Percentiles rank a stretch among this genome's conserved stretches.
Evolutionary conservation across 2,113 vertebrate genomes (phyloP).

Genomic region (Psilopsiagon aurifrons): DNA sequence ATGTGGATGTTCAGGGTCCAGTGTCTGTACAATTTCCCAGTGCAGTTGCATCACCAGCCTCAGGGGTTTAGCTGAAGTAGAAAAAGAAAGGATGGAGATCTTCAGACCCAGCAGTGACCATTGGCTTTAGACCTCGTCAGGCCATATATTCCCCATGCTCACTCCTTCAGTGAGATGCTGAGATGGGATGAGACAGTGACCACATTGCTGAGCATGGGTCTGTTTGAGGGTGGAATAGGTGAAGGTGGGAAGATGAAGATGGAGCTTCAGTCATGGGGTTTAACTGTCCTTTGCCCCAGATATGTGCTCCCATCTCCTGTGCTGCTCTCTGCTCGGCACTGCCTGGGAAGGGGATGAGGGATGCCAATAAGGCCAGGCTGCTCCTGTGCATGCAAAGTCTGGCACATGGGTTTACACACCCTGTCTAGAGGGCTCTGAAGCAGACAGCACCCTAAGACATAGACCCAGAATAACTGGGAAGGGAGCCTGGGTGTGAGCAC

Average conservation of each 20-base stretch:
- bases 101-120: background rate
- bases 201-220: background rate
- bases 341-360: rapidly evolving
- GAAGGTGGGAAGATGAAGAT: background rate
- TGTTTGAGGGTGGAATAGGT: background rate
- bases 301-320: rapidly evolving
- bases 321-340: rapidly evolving
- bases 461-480: background rate
- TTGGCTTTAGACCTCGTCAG: background rate
- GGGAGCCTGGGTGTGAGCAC: background rate
- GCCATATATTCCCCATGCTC: background rate
- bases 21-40: background rate
- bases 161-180: background rate
- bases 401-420: background rate
- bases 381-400: background rate
- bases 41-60: background rate
- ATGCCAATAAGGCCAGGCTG: background rate
- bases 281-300: background rate
- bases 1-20: background rate
- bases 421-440: background rate
- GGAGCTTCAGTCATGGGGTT: background rate
- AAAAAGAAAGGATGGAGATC: background rate
- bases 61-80: background rate
- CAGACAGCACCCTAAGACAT: background rate
- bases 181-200: background rate